A percentile compares a stretch with the other conserved stretches of the same genome.
Evolutionary conservation across 2,888 invertebrate species (phyloP).

Genomic region (Biston stratarius): DNA sequence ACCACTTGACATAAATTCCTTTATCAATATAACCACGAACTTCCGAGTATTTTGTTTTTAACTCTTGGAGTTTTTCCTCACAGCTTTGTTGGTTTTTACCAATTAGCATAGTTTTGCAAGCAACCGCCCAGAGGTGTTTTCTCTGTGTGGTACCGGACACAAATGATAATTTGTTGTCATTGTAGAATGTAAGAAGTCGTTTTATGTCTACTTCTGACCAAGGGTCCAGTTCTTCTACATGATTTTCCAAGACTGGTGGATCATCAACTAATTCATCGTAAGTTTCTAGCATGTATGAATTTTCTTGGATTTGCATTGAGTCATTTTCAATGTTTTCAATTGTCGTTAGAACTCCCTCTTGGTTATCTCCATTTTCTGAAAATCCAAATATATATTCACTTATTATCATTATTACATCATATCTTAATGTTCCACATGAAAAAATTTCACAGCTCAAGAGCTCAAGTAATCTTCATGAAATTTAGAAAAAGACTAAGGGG

Average conservation of each 20-base stretch:
- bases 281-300: conserved; percentile 52
- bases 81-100: conserved; percentile 66
- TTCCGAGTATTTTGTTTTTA: conserved; percentile 65
- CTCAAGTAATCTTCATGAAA: too few relatives aligned
- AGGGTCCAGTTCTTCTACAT: conserved; percentile 22
- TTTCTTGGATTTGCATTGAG: conserved; percentile 54
- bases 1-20: conserved; percentile 63
- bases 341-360: conserved; percentile 63
- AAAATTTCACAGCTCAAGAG: too few relatives aligned
- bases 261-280: conserved; percentile 50
- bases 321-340: conserved; percentile 59
- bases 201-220: conserved; percentile 73
- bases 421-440: too few relatives aligned
- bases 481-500: too few relatives aligned
- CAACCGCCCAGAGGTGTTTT: conserved; percentile 74
- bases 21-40: conserved; percentile 57
- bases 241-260: conserved; percentile 24
- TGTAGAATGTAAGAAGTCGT: conserved; percentile 72
- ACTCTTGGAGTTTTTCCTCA: conserved; percentile 62
- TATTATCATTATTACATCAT: too few relatives aligned
- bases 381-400: conserved; percentile 17
- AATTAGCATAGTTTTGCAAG: conserved; percentile 74
- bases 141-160: conserved; percentile 63
- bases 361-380: conserved; percentile 66
- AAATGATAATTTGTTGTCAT: conserved; percentile 76